Base-by-base conservation (phyloP, 2,797 vertebrate species). In the Melanogrammus aeglefinus region DNA sequence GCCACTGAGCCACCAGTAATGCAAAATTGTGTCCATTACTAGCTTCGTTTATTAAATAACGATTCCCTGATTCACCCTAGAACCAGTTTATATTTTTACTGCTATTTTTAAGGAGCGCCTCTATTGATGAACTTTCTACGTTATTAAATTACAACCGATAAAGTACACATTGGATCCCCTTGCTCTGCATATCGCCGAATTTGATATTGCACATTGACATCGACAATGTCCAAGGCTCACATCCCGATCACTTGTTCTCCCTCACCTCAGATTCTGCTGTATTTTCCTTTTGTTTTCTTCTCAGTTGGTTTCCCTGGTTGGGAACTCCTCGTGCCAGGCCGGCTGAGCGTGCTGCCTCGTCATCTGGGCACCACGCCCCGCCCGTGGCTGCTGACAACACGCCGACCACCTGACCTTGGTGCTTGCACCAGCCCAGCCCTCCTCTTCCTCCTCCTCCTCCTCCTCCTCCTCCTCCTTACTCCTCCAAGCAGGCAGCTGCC, bases 331-430 rank as follows among this genome's bases (percentile, higher is more conserved):
- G 90, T 90, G 85, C 89, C 82, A 88, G 81, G 84, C 77, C 82
- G 76, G 82, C 89, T n/a, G 88, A 89, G 89, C 85, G 71, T 83
- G n/a, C 85, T 92, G 90, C 92, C 88, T 91, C 86, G 91, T 92
- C 92, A 93, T 91, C 86, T 77, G 77, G 77, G 78, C 87, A 87
- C 92, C 91, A 93, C 92, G 90, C 91, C 91, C 90, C 90, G 87
- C 1, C 88, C 76, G 88, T 85, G 88, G 83, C 87, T 87, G 86
- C 74, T 51, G 51, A 71, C 71, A 73, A 76, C 41, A 93, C 91
- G 91, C 57, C 90, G 86, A 71, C 86, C 85, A 88, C 84, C 88
- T 93, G 90, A 93, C 92, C 91, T 92, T 93, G 88, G 87, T 84
- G 89, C 85, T 87, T 81, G 77, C 84, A 86, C 84, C 85, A 85